phyloP scores from a whole-genome alignment of 2,113 vertebrate species.

The Eclectus roratus region DNA sequence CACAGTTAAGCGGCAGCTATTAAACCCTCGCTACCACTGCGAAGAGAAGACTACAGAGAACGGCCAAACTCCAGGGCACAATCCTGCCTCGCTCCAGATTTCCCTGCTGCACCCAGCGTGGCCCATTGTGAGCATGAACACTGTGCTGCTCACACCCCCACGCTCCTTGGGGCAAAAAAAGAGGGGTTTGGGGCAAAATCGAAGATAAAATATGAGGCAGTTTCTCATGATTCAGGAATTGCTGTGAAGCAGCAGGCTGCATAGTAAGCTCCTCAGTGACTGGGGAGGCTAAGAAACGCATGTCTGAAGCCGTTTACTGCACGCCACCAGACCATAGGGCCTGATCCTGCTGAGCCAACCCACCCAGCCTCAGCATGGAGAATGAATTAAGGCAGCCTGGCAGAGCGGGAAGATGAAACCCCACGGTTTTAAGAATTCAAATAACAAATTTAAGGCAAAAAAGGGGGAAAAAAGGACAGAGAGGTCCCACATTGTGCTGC shows the following conservation, averaged over 20 bases:
- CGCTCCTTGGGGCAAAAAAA: background rate
- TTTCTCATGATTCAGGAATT: background rate
- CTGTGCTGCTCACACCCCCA: rapidly evolving
- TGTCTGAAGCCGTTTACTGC: background rate
- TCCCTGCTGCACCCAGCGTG: background rate
- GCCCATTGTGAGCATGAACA: background rate
- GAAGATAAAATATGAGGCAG: background rate
- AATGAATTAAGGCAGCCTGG: background rate
- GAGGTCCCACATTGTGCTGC: rapidly evolving
- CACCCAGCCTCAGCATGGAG: background rate
- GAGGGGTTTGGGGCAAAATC: background rate
- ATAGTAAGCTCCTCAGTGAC: background rate
- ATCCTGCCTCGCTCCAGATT: background rate
- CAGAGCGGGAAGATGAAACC: background rate
- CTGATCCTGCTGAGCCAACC: background rate
- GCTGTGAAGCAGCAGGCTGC: background rate
- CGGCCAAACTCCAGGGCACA: background rate
- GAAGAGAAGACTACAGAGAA: background rate
- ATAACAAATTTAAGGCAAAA: background rate
- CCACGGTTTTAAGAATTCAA: background rate
- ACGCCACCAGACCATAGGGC: background rate
- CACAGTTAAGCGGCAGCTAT: background rate
- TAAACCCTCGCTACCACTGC: background rate
- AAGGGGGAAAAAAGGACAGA: background rate
- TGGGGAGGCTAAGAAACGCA: background rate